A percentile compares a stretch with the other conserved stretches of the same genome.
Evolutionary conservation across 2,888 invertebrate genomes (phyloP).

Genomic region (Leptothorax acervorum): DNA sequence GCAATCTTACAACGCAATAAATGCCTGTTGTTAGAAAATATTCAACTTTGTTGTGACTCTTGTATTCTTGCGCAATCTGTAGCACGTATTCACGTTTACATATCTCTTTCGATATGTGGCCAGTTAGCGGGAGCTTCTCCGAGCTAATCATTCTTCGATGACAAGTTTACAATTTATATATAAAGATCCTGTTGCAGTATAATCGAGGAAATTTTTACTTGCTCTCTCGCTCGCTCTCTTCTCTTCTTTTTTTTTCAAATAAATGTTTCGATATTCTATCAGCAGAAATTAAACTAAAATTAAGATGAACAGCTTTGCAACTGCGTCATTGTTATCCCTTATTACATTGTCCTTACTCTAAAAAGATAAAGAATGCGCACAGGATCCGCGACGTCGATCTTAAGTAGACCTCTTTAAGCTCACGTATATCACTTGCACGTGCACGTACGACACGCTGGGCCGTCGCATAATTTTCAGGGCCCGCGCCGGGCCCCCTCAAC

Average conservation of each 20-base stretch:
- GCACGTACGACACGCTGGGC: slow-evolving; percentile 45
- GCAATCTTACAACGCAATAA: slow-evolving; percentile 58
- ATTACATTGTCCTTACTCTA: background rate
- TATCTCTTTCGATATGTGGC: slow-evolving; percentile 19
- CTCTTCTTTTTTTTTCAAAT: background rate
- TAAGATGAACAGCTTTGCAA: background rate
- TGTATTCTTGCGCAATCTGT: slow-evolving; percentile 40
- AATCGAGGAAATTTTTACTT: background rate
- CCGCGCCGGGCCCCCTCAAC: slow-evolving; percentile 22
- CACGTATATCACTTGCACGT: background rate
- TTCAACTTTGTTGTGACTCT: slow-evolving; percentile 59
- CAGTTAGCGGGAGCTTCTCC: slow-evolving; percentile 2
- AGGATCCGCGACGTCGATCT: slow-evolving; percentile 10
- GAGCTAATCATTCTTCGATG: background rate
- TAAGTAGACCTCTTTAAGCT: slow-evolving; percentile 21
- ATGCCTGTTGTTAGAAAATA: slow-evolving; percentile 56
- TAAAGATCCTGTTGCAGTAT: background rate
- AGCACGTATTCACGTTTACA: slow-evolving; percentile 16
- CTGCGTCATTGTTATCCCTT: background rate
- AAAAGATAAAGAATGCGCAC: background rate
- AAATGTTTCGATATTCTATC: background rate
- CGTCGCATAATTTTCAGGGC: slow-evolving; percentile 23
- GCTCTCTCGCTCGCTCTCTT: background rate
- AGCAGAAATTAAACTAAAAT: slow-evolving; percentile 7
- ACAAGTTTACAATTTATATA: background rate